A percentile compares a stretch with the other conserved stretches of the same genome.
Conservation (phyloP, 1,140 invertebrate species). For the Amyelois transitella region DNA sequence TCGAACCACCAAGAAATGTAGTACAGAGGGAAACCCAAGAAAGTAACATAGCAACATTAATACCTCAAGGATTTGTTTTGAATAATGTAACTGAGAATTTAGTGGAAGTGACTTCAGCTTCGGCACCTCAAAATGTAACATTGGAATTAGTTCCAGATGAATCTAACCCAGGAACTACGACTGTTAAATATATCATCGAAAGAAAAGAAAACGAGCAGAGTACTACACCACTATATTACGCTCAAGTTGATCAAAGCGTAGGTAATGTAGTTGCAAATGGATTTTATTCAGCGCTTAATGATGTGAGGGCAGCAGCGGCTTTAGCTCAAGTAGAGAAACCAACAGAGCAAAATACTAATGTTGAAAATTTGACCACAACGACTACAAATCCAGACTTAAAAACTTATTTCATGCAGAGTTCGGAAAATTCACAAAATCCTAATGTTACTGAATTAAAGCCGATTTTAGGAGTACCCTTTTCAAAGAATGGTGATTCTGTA, state of each 20-base stretch:
- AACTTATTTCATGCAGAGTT: constrained; percentile 38
- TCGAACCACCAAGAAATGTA: constrained; percentile 37
- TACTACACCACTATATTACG: constrained; percentile 53
- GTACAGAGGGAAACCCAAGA: constrained; percentile 56
- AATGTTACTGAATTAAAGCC: constrained; percentile 34
- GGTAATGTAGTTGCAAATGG: constrained; percentile 47
- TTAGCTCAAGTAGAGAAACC: constrained; percentile 32
- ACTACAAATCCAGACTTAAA: constrained; percentile 35
- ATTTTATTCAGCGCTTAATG: constrained; percentile 56
- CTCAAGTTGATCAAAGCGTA: constrained; percentile 50
- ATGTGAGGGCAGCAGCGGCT: constrained; percentile 48
- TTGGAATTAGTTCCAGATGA: constrained; percentile 29
- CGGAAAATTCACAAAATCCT: constrained; percentile 21
- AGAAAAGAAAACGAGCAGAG: constrained; percentile 33
- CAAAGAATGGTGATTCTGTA: constrained; percentile 44
- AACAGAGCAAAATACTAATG: constrained; percentile 13
- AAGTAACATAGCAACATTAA: constrained; percentile 32
- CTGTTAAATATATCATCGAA: constrained; percentile 38
- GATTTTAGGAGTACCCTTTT: constrained; percentile 41
- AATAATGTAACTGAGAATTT: constrained; percentile 44
- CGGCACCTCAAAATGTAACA: constrained; percentile 36
- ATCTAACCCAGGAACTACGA: constrained; percentile 34
- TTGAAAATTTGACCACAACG: constrained; percentile 28
- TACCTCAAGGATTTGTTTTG: constrained; percentile 40
- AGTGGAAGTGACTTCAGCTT: constrained; percentile 25